phyloP scores from a whole-genome alignment of 35 echinoderm and acorn worm species.

The Patiria miniata region DNA sequence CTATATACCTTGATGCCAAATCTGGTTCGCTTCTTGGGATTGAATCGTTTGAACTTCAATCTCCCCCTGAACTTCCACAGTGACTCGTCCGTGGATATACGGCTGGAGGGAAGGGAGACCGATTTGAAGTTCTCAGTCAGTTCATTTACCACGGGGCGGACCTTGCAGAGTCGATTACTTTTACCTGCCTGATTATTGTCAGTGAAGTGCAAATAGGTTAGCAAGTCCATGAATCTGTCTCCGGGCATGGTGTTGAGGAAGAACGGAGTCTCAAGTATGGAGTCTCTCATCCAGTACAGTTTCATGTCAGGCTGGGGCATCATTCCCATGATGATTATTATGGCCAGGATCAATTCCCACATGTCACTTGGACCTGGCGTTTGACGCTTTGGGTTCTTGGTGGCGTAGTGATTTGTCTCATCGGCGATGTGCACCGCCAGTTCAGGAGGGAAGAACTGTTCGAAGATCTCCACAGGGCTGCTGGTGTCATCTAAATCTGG shows the following conservation, averaged over 20 bases:
- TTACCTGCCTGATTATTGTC: slow-evolving; percentile 1
- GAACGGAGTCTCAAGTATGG: slow-evolving; percentile 2
- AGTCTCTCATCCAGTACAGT: slow-evolving; percentile 27
- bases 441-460: slow-evolving; percentile 8
- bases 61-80: no score
- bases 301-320: not conserved
- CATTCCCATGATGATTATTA: slow-evolving; percentile 36
- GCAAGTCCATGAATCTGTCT: slow-evolving; percentile 22
- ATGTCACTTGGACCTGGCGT: no score
- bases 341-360: slow-evolving; percentile 9
- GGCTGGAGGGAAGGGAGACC: slow-evolving; percentile 17
- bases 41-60: not conserved
- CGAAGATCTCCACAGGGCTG: not conserved
- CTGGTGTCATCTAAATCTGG: not conserved
- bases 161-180: slow-evolving; percentile 25
- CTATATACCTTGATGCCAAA: no score
- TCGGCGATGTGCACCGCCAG: no score
- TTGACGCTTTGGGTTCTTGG: no score
- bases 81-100: slow-evolving; percentile 40
- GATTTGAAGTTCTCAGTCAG: slow-evolving; percentile 27
- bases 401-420: no score
- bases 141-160: slow-evolving; percentile 24
- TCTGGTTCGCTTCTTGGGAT: slow-evolving; percentile 28
- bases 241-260: slow-evolving; percentile 22
- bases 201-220: slow-evolving; percentile 26